These are phyloP conservation scores for Siniperca scherzeri DNA, from an alignment of 2,797 vertebrate genomes.

Conservation along the genomic window DNA sequence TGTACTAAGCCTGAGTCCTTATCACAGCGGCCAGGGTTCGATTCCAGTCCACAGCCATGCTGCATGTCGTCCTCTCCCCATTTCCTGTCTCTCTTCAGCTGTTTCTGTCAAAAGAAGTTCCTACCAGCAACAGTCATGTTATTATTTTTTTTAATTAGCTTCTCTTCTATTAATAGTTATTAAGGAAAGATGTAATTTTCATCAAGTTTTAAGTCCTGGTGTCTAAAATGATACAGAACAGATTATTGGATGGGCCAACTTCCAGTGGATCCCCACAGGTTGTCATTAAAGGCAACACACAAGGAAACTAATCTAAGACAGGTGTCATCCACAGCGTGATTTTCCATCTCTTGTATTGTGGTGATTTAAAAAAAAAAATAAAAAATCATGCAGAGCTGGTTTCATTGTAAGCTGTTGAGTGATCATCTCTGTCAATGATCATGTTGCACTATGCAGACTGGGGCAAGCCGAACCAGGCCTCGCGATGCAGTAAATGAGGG, in stretches of 20 bases:
- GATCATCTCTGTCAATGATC: conserved; percentile 20
- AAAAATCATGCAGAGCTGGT: not conserved
- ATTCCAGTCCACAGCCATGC: no score
- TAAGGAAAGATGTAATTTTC: not conserved
- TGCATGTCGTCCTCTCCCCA: no score
- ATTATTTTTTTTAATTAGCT: not conserved
- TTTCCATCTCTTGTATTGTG: conserved; percentile 1
- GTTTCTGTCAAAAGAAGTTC: no score
- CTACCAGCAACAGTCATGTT: not conserved
- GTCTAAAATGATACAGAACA: not conserved
- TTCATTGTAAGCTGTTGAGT: not conserved
- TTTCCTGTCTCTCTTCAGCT: no score
- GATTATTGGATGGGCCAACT: not conserved
- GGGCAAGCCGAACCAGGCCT: conserved; percentile 34
- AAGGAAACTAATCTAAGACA: not conserved
- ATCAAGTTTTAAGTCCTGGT: not conserved
- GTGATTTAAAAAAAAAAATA: no score
- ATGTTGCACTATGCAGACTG: conserved; percentile 36
- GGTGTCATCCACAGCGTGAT: not conserved
- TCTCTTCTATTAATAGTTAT: not conserved
- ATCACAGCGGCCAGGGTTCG: no score
- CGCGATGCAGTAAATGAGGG: conserved; percentile 56
- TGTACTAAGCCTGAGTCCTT: no score
- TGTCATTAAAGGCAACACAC: not conserved
- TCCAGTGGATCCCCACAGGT: not conserved